A percentile compares a stretch with the other conserved stretches of the same genome.
Evolutionary conservation across 2,797 vertebrate species (phyloP).

Genomic region (Premnoplex brunnescens): DNA sequence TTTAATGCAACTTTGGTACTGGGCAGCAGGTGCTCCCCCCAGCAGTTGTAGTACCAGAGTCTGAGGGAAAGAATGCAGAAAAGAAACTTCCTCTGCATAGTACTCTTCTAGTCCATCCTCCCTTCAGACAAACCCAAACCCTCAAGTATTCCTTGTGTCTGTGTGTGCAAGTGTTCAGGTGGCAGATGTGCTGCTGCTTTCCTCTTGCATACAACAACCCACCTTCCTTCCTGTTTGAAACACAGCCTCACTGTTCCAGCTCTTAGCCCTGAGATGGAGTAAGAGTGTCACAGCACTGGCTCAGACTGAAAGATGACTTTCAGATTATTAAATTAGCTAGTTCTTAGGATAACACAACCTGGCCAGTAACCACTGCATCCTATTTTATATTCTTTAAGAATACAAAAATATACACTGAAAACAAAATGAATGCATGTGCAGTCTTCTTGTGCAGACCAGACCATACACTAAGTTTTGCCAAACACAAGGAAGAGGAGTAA

Average conservation of each 20-base stretch:
- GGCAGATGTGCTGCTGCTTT: not conserved
- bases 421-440: not conserved
- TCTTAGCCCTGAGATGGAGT: not conserved
- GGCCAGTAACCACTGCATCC: not conserved
- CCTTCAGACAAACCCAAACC: not conserved
- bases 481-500: not conserved
- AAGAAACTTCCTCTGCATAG: not conserved
- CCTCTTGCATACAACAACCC: not conserved
- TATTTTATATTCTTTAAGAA: not conserved
- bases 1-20: slow-evolving; percentile 37
- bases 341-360: not conserved
- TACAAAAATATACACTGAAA: not conserved
- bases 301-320: not conserved
- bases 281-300: not conserved
- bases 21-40: not conserved
- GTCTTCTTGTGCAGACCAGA: not conserved
- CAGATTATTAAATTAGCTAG: not conserved
- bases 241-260: not conserved
- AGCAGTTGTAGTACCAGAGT: not conserved
- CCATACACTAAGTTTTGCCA: not conserved
- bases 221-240: not conserved
- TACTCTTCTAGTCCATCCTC: not conserved
- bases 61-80: not conserved
- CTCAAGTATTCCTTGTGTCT: not conserved
- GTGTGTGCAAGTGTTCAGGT: not conserved